phyloP scores from a whole-genome alignment of 2,888 invertebrate species.

The Drosophila meridiana region DNA sequence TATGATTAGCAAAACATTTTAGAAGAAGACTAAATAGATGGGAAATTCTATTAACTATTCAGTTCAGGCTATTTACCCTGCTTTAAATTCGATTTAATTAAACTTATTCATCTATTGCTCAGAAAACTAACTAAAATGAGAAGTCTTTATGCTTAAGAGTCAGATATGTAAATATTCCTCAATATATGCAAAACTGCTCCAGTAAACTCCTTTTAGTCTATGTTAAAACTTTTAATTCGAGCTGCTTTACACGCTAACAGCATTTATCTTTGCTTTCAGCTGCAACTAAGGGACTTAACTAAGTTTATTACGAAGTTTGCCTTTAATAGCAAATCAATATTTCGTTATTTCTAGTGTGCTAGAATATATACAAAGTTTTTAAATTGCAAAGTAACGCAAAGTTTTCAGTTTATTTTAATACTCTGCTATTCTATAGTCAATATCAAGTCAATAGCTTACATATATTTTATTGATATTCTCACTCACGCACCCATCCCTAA shows the following conservation, averaged over 20 bases:
- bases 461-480: neutral
- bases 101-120: too few species aligned
- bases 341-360: neutral
- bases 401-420: neutral
- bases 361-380: neutral
- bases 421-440: neutral
- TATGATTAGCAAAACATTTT: neutral
- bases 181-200: too few species aligned
- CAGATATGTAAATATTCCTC: too few species aligned
- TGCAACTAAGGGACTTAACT: neutral
- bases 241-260: neutral
- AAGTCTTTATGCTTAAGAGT: too few species aligned
- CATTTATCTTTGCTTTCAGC: neutral
- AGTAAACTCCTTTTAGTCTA: too few species aligned
- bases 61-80: too few species aligned
- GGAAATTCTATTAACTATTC: too few species aligned
- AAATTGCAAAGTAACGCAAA: neutral
- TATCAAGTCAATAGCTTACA: neutral
- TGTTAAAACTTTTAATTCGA: neutral
- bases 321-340: neutral
- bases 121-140: too few species aligned
- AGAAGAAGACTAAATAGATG: too few species aligned
- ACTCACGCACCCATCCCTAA: slow-evolving; percentile 58
- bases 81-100: too few species aligned
- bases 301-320: neutral